Base-by-base conservation (phyloP, 2,888 invertebrate genomes). In the Coronaproctus castanopsis region DNA sequence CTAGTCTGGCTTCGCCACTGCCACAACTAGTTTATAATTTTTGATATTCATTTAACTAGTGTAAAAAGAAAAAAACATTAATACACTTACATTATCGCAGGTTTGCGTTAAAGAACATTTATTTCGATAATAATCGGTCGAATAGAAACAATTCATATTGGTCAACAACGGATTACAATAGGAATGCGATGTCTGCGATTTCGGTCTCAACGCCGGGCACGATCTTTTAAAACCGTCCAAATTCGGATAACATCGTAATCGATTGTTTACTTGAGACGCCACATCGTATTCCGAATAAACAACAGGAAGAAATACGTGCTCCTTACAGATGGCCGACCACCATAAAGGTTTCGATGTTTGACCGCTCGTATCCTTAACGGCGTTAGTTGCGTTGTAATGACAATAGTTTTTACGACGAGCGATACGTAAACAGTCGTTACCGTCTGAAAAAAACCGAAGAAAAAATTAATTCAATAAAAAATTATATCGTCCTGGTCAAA, bases 241-340 rank as follows among this genome's bases (percentile, higher is more conserved):
- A 57, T 65, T 61, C 49, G 64, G 61, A 36, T 62, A 59, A 62
- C 67, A 67, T 54, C 64, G 61, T 36, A 73, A 66, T 24, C 65
- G 66, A 62, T 72, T 71, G 57, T 66, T 64, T 36, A 62, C 64
- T 58, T 66, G 65, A 54, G 52, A 59, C 22, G 63, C 65, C 58
- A 63, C 61, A 57, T 66, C 65, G 36, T 64, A 63, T 23, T 66
- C 66, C 22, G 67, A 63, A 58, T 71, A 67, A 8, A 73, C 75
- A 54, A 74, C 67, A 0, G 76, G 76, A 21, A 75, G 68, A 65
- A 75, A 75, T 66, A 74, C 71, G 62, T 75, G 70, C 66, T 75
- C 73, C 65, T 75, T 36, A 18, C 59, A 59, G 48, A 36, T 55
- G 14, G 52, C 5, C 36, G 36, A 14, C 14, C 36, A 14, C 36